Conservation (phyloP, 1,140 invertebrate species). For the Dryas iulia region DNA sequence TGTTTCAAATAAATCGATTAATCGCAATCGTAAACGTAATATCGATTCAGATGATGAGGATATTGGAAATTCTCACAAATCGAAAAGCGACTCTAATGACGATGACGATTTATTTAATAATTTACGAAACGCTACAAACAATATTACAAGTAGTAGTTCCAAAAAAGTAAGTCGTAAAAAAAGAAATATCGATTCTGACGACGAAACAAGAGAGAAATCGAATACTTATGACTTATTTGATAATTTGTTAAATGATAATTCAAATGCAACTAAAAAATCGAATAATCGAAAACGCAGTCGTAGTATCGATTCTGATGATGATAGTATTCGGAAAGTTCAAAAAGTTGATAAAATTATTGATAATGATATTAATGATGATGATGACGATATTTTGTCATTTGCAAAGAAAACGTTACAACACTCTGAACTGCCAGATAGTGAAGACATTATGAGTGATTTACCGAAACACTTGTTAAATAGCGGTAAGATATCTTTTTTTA, state of each 20-base stretch:
- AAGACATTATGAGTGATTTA: slow-evolving; percentile 56
- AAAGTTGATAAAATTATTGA: slow-evolving; percentile 52
- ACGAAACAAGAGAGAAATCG: neutral
- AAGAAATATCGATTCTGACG: neutral
- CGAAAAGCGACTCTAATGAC: slow-evolving; percentile 56
- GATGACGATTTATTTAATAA: slow-evolving; percentile 66
- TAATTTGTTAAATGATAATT: neutral
- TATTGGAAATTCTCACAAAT: neutral
- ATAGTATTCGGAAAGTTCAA: slow-evolving; percentile 51
- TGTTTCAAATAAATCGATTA: slow-evolving; percentile 6
- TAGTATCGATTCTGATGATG: slow-evolving; percentile 50
- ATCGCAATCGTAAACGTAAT: slow-evolving; percentile 13
- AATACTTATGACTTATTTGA: neutral
- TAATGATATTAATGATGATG: slow-evolving; percentile 37
- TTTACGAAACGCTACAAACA: slow-evolving; percentile 50
- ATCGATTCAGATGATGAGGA: neutral
- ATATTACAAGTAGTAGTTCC: slow-evolving; percentile 6
- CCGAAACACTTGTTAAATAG: slow-evolving; percentile 30
- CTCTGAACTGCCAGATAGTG: slow-evolving; percentile 59
- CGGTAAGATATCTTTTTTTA: slow-evolving; percentile 44
- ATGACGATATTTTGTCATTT: slow-evolving; percentile 68
- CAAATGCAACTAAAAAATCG: slow-evolving; percentile 1
- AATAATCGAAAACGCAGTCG: slow-evolving; percentile 53
- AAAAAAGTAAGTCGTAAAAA: neutral
- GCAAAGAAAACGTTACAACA: slow-evolving; percentile 66